Evolutionary conservation across 2,797 vertebrate species (phyloP).

Genomic region (Anguilla marmorata): DNA sequence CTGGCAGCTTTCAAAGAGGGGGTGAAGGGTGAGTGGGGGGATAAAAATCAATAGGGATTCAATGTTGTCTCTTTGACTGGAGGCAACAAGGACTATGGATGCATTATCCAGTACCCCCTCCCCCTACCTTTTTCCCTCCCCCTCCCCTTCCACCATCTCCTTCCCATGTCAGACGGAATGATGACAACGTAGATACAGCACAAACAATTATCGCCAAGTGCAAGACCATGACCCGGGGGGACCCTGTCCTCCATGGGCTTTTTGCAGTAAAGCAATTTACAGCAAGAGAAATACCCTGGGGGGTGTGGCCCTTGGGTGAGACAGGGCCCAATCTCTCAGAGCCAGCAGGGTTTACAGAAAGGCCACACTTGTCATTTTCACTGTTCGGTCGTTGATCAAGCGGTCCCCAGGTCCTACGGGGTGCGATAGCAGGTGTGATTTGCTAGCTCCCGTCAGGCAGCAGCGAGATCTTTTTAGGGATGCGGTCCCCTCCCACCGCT

Average conservation of each 20-base stretch:
- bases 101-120: not conserved
- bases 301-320: slow-evolving; percentile 34
- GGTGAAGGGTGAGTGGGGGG: not conserved
- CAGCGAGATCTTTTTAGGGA: slow-evolving; percentile 36
- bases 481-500: slow-evolving; percentile 4
- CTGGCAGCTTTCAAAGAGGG: slow-evolving; percentile 19
- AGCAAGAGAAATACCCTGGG: not conserved
- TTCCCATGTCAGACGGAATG: slow-evolving; percentile 16
- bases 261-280: slow-evolving; percentile 25
- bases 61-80: slow-evolving; percentile 25
- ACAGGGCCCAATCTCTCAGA: slow-evolving; percentile 50
- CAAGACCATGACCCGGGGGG: not conserved
- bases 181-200: slow-evolving; percentile 30
- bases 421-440: slow-evolving; percentile 52
- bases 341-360: slow-evolving; percentile 60
- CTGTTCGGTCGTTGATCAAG: slow-evolving; percentile 51
- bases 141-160: not conserved
- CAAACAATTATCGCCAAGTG: slow-evolving; percentile 29
- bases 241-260: not conserved
- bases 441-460: slow-evolving; percentile 34
- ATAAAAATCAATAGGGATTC: slow-evolving; percentile 32
- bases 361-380: slow-evolving; percentile 62
- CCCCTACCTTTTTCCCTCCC: not conserved
- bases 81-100: slow-evolving; percentile 12
- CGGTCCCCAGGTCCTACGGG: slow-evolving; percentile 52